A percentile compares a stretch with the other conserved stretches of the same genome.
These are phyloP conservation scores for Pseudopodoces humilis DNA, from an alignment of 2,113 vertebrate genomes.

Conservation along the genomic window DNA sequence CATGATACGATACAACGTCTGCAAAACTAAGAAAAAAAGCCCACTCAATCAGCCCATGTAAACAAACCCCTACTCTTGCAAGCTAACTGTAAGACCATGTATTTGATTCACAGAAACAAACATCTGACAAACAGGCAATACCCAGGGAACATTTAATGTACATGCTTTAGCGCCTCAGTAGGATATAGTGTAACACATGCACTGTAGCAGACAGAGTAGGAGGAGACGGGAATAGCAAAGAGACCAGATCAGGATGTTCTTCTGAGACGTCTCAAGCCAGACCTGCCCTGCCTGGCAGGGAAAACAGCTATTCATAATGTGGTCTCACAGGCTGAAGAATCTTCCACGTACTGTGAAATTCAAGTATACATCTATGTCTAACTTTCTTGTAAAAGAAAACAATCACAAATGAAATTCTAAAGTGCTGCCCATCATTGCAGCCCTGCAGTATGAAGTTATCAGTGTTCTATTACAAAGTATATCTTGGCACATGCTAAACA, in stretches of 20 bases:
- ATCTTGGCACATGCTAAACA: neutral
- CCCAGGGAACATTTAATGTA: too few relatives aligned
- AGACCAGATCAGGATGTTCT: neutral
- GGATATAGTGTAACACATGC: accelerated
- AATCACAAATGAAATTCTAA: neutral
- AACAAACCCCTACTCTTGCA: neutral
- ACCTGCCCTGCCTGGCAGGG: neutral
- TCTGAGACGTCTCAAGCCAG: neutral
- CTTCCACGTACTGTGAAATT: neutral
- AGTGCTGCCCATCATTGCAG: neutral
- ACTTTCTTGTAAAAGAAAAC: neutral
- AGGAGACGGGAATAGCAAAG: neutral
- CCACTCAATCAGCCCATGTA: neutral
- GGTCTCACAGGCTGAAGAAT: neutral
- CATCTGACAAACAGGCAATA: neutral
- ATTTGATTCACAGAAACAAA: neutral
- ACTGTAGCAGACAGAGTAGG: neutral
- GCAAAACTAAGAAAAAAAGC: neutral
- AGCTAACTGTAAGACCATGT: neutral
- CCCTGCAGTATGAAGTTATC: neutral
- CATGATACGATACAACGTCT: neutral
- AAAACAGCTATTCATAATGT: neutral
- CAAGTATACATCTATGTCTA: neutral
- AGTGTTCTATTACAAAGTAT: neutral
- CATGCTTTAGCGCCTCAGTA: neutral